phyloP scores from a whole-genome alignment of 1,140 invertebrate species.

The Monochamus saltuarius region DNA sequence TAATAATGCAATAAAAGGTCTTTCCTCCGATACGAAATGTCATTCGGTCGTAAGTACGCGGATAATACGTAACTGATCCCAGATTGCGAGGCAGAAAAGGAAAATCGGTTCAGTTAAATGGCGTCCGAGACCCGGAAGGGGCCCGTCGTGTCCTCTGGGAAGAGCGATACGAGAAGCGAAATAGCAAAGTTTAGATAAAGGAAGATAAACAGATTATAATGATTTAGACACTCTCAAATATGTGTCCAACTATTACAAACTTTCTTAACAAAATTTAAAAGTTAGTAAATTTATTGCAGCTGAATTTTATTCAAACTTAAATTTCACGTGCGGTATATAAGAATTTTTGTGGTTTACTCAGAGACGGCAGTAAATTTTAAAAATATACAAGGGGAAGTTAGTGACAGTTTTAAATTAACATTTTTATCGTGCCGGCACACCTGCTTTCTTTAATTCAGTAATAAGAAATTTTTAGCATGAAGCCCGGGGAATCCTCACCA shows the following conservation, averaged over 20 bases:
- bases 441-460: conserved; percentile 12
- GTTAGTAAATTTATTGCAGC: conserved; percentile 24
- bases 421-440: conserved; percentile 23
- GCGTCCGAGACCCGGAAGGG: conserved; percentile 28
- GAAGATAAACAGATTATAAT: conserved; percentile 46
- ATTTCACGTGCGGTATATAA: background rate
- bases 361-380: conserved; percentile 3
- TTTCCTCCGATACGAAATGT: too few relatives aligned
- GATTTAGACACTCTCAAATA: conserved; percentile 44
- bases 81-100: conserved; percentile 19
- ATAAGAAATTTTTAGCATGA: too few relatives aligned
- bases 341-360: conserved; percentile 9
- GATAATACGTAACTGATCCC: background rate
- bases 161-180: conserved; percentile 35
- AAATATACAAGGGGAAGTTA: conserved; percentile 8
- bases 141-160: conserved; percentile 35
- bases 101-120: conserved; percentile 30
- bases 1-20: too few relatives aligned
- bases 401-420: conserved; percentile 23
- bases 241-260: conserved; percentile 40
- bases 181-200: conserved; percentile 46
- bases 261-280: conserved; percentile 41
- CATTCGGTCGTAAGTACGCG: too few relatives aligned
- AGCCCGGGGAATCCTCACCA: too few relatives aligned
- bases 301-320: too few relatives aligned